These are phyloP conservation scores for Xestia sexstrigata DNA, from an alignment of 2,888 invertebrate genomes.

Conservation along the genomic window DNA sequence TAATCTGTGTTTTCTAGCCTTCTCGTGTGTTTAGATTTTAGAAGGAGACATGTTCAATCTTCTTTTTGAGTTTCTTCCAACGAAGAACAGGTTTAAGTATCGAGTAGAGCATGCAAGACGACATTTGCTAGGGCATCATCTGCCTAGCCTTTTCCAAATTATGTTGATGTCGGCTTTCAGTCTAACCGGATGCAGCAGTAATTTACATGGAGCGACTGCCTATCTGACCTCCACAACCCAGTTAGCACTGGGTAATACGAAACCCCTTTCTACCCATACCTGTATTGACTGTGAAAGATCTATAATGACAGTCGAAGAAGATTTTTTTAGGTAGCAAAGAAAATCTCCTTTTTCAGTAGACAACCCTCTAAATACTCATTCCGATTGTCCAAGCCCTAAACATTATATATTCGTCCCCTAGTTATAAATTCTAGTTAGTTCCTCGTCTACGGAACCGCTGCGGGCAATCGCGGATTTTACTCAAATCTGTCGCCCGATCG, in stretches of 20 bases:
- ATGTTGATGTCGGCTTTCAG: too few relatives aligned
- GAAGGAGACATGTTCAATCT: not conserved
- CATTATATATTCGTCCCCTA: constrained; percentile 72
- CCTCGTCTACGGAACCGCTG: constrained; percentile 72
- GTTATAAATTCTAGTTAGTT: constrained; percentile 86
- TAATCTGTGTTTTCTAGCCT: not conserved
- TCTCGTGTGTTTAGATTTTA: not conserved
- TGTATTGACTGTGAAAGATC: too few relatives aligned
- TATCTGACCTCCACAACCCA: too few relatives aligned
- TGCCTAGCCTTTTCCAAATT: too few relatives aligned
- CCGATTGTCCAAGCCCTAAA: constrained; percentile 56
- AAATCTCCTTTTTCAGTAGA: not conserved
- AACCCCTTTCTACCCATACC: too few relatives aligned
- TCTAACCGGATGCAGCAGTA: too few relatives aligned
- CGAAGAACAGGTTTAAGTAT: not conserved
- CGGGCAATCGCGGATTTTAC: constrained; percentile 74
- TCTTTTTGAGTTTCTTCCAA: not conserved
- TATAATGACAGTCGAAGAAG: too few relatives aligned
- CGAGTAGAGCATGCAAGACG: not conserved
- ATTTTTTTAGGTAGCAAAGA: too few relatives aligned
- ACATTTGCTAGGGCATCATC: too few relatives aligned
- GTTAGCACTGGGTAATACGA: too few relatives aligned
- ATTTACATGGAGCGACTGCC: too few relatives aligned
- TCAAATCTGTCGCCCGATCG: constrained; percentile 51
- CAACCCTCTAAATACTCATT: constrained; percentile 29